These are phyloP conservation scores for Apeira syringaria DNA, from an alignment of 2,888 invertebrate genomes.

Conservation along the genomic window DNA sequence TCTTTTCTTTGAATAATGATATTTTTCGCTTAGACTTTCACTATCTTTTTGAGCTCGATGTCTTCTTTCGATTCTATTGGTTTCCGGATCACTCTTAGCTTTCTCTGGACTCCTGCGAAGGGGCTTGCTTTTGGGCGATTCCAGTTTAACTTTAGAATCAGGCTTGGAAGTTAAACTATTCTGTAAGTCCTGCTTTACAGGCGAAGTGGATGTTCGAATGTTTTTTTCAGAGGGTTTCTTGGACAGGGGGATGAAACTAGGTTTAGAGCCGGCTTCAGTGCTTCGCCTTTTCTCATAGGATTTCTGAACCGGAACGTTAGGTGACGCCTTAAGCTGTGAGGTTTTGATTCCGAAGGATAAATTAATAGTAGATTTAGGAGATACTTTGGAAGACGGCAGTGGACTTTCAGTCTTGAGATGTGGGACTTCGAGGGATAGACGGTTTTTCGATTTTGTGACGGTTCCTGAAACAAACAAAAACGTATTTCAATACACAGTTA, in stretches of 20 bases:
- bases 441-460: constrained; percentile 60
- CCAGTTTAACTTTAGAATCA: constrained; percentile 59
- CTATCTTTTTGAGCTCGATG: constrained; percentile 78
- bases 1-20: constrained; percentile 82
- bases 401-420: constrained; percentile 73
- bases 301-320: constrained; percentile 50
- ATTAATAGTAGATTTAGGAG: constrained; percentile 69
- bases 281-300: constrained; percentile 62
- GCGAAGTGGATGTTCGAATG: constrained; percentile 58
- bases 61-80: constrained; percentile 69
- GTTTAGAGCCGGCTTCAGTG: constrained; percentile 60
- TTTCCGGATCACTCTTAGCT: constrained; percentile 69
- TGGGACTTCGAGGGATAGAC: constrained; percentile 66
- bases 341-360: constrained; percentile 66
- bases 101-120: constrained; percentile 68
- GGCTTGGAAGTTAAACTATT: constrained; percentile 50
- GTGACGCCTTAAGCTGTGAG: constrained; percentile 54
- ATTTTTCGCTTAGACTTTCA: constrained; percentile 79
- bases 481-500: constrained; percentile 16
- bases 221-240: constrained; percentile 64
- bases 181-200: constrained; percentile 63
- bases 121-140: constrained; percentile 52
- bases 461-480: constrained; percentile 70
- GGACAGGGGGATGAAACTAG: constrained; percentile 73
- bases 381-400: constrained; percentile 77